These are phyloP conservation scores for Anorthoa munda DNA, from an alignment of 2,888 invertebrate genomes.

Conservation along the genomic window DNA sequence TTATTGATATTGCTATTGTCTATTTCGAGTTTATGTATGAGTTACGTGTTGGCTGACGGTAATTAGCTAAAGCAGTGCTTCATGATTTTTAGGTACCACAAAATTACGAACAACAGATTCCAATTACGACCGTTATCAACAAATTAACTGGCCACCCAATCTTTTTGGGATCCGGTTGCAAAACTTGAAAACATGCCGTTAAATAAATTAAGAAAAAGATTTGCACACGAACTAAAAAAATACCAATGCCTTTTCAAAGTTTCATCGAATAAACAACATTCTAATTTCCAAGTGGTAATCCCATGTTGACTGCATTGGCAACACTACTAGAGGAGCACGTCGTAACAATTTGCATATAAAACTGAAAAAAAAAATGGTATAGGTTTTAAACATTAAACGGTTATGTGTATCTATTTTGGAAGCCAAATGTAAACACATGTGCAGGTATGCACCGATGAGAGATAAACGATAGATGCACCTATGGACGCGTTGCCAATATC, in stretches of 20 bases:
- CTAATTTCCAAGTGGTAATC: neutral
- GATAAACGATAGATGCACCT: slow-evolving; percentile 59
- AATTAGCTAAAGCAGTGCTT: slow-evolving; percentile 35
- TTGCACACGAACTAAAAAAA: slow-evolving; percentile 21
- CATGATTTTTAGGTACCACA: slow-evolving; percentile 17
- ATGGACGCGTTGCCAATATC: slow-evolving; percentile 64
- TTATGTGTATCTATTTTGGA: slow-evolving; percentile 50
- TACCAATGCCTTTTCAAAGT: neutral
- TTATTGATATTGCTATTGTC: slow-evolving; percentile 55
- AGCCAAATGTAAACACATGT: slow-evolving; percentile 61
- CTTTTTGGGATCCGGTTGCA: neutral
- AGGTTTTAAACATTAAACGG: slow-evolving; percentile 10
- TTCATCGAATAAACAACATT: neutral
- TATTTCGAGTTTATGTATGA: slow-evolving; percentile 58
- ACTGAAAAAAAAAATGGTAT: neutral
- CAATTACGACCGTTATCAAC: slow-evolving; percentile 8
- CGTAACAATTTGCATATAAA: slow-evolving; percentile 9
- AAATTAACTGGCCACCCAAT: neutral
- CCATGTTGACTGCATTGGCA: slow-evolving; percentile 4
- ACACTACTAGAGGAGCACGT: neutral
- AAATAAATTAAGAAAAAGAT: neutral
- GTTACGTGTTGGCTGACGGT: slow-evolving; percentile 40
- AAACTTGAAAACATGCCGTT: neutral
- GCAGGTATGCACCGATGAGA: slow-evolving; percentile 53
- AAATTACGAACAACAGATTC: neutral